Conservation (phyloP, 2,888 invertebrate genomes). For the Leptinotarsa rubiginosa region DNA sequence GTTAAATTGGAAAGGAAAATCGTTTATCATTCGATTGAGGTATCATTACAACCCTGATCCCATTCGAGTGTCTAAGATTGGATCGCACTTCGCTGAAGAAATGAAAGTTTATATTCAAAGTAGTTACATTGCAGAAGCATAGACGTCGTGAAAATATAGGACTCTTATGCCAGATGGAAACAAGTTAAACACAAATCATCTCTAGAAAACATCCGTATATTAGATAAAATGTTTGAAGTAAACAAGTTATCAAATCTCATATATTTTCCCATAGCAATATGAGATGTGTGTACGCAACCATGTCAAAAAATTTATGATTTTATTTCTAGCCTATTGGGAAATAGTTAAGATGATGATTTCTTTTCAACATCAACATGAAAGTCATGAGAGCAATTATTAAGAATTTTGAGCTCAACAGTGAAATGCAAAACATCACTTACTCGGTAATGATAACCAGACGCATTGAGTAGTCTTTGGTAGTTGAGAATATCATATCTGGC, state of each 20-base stretch:
- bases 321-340: not conserved
- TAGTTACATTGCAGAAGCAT: not conserved
- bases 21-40: no score
- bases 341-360: not conserved
- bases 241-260: not conserved
- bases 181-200: not conserved
- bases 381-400: no score
- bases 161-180: not conserved
- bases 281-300: not conserved
- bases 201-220: not conserved
- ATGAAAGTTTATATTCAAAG: no score
- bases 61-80: no score
- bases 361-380: not conserved
- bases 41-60: no score
- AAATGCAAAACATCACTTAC: slow-evolving; percentile 56
- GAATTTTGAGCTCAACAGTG: not conserved
- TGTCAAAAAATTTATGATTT: not conserved
- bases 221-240: not conserved
- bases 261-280: not conserved
- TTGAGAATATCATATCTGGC: slow-evolving; percentile 81
- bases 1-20: no score
- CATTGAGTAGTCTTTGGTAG: slow-evolving; percentile 70
- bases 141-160: not conserved
- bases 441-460: slow-evolving; percentile 69
- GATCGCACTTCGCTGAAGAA: no score